phyloP scores from a whole-genome alignment of 64 coral and sea anemone genomes.

The Stylophora pistillata region DNA sequence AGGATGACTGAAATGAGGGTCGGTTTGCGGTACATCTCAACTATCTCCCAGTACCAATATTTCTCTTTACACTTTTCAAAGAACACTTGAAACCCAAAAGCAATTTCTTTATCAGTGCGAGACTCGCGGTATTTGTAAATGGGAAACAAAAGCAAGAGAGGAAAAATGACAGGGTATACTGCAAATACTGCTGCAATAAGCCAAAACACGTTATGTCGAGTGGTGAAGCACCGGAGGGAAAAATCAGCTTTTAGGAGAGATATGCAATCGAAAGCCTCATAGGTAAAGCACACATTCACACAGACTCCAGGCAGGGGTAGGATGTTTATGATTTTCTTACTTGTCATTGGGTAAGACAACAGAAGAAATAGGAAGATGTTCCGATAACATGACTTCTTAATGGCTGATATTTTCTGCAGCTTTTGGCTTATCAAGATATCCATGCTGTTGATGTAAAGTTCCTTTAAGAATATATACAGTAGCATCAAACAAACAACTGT shows the following conservation, averaged over 20 bases:
- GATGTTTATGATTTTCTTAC: conserved; percentile 48
- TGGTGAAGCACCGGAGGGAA: conserved; percentile 14
- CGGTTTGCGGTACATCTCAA: no score
- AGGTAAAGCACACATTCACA: conserved; percentile 4
- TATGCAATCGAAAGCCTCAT: conserved; percentile 5
- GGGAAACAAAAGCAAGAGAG: conserved; percentile 60
- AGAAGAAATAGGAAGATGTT: conserved; percentile 58
- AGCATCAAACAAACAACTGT: conserved; percentile 31
- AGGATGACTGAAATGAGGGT: no score
- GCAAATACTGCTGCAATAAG: conserved; percentile 47
- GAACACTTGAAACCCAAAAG: no score
- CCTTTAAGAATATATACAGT: conserved; percentile 19
- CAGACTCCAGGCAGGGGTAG: conserved; percentile 1
- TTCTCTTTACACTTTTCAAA: no score
- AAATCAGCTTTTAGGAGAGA: conserved; percentile 23
- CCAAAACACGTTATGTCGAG: conserved; percentile 37
- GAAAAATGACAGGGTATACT: conserved; percentile 72
- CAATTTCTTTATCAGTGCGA: no score
- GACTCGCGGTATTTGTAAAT: no score
- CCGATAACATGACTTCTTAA: conserved; percentile 46
- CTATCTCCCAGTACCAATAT: no score
- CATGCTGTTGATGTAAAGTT: conserved; percentile 20
- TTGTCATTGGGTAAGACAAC: conserved; percentile 35
- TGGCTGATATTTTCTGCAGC: background rate
- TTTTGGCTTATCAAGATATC: background rate